Percentiles rank a stretch among this genome's conserved stretches.
Evolutionary conservation across 2,888 invertebrate species (phyloP).

Genomic region (Agrochola circellaris): DNA sequence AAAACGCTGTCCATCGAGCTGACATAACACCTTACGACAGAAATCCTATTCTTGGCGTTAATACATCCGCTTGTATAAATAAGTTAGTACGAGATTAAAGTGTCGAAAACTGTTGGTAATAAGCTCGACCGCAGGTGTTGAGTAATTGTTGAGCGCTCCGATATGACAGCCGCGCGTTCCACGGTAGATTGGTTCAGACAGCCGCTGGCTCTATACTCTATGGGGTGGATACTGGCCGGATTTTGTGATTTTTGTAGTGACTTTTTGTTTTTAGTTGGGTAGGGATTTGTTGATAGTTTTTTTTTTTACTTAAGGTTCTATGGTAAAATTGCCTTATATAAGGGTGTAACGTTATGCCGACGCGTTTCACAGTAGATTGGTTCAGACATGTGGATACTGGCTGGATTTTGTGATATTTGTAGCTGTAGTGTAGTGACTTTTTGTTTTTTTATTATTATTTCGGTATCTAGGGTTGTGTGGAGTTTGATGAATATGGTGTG

Average conservation of each 20-base stretch:
- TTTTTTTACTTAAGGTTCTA: background rate
- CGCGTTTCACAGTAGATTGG: conserved; percentile 66
- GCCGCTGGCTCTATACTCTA: conserved; percentile 4
- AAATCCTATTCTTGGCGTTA: conserved; percentile 51
- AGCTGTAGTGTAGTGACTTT: background rate
- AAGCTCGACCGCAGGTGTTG: conserved; percentile 74
- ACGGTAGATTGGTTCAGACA: conserved; percentile 72
- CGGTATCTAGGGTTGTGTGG: too few species aligned
- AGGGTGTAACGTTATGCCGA: background rate
- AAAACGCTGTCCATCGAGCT: conserved; percentile 25
- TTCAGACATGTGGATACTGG: conserved; percentile 62
- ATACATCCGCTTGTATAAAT: conserved; percentile 69
- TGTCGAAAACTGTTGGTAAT: conserved; percentile 71
- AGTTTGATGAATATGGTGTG: background rate
- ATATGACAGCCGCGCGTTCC: conserved; percentile 76
- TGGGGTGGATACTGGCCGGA: conserved; percentile 6
- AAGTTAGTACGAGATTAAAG: conserved; percentile 77
- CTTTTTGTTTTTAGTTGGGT: background rate
- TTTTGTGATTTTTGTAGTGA: conserved; percentile 1
- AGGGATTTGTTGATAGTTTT: too few species aligned
- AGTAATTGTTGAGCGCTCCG: conserved; percentile 78
- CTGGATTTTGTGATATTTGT: background rate
- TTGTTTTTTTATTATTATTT: background rate
- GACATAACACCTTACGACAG: conserved; percentile 46
- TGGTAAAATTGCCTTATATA: background rate